Conservation (phyloP, 2,888 invertebrate genomes). For the Drosophila quinaria region DNA sequence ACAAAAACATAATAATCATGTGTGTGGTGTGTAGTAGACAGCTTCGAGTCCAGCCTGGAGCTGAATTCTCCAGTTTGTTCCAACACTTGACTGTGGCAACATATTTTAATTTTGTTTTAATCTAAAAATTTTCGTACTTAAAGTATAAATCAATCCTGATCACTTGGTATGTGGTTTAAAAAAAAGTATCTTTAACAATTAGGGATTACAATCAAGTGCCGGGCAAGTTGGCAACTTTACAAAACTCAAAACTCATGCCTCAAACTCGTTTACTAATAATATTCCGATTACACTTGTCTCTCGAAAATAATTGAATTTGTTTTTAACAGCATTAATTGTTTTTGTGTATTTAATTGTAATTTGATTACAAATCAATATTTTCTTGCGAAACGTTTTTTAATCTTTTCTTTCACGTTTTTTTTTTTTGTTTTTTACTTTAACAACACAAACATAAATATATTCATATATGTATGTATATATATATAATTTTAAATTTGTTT, state of each 20-base stretch:
- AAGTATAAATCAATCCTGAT: slow-evolving; percentile 31
- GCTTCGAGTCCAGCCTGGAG: slow-evolving; percentile 3
- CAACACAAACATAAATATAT: slow-evolving; percentile 79
- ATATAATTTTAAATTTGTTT: slow-evolving; percentile 67
- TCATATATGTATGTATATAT: slow-evolving; percentile 37
- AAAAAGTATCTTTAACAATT: slow-evolving; percentile 37
- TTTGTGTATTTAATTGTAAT: slow-evolving; percentile 70
- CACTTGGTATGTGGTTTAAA: slow-evolving; percentile 17
- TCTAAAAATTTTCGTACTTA: slow-evolving; percentile 52
- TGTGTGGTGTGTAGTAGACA: slow-evolving; percentile 18
- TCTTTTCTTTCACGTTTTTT: slow-evolving; percentile 46
- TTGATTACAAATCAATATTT: slow-evolving; percentile 74
- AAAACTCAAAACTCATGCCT: not conserved
- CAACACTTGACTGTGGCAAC: slow-evolving; percentile 22
- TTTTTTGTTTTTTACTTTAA: slow-evolving; percentile 68
- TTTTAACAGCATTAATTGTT: slow-evolving; percentile 43
- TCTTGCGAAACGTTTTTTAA: slow-evolving; percentile 44
- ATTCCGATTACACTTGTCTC: slow-evolving; percentile 19
- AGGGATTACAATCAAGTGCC: slow-evolving; percentile 45
- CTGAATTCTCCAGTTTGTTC: slow-evolving; percentile 6
- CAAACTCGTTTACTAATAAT: slow-evolving; percentile 25
- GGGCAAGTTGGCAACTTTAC: slow-evolving; percentile 1
- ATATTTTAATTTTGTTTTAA: slow-evolving; percentile 15
- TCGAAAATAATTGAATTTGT: slow-evolving; percentile 43
- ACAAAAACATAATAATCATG: slow-evolving; percentile 64